Percentiles rank a stretch among this genome's conserved stretches.
These are phyloP conservation scores for Cecropterus lyciades DNA, from an alignment of 1,140 invertebrate species.

Conservation along the genomic window DNA sequence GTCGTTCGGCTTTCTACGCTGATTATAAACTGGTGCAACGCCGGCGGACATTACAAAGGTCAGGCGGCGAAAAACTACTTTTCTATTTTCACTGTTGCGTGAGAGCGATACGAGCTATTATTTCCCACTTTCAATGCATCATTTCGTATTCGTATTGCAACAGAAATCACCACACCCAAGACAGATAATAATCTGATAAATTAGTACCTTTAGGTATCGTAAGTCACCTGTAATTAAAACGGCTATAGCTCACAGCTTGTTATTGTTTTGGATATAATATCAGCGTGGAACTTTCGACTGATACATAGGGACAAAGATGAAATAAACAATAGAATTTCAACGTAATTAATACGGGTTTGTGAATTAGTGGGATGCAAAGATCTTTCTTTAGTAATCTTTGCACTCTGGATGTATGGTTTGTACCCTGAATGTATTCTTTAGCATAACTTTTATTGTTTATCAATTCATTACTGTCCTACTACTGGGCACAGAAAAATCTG, in stretches of 20 bases:
- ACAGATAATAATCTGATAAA: conserved; percentile 17
- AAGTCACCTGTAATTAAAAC: conserved; percentile 25
- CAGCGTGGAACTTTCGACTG: background rate
- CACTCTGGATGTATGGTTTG: too few relatives aligned
- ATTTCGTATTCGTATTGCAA: conserved; percentile 24
- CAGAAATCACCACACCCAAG: conserved; percentile 22
- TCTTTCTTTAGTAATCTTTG: too few relatives aligned
- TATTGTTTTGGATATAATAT: conserved; percentile 4
- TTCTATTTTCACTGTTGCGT: conserved; percentile 40
- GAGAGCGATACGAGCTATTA: conserved; percentile 35
- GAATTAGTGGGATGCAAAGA: too few relatives aligned
- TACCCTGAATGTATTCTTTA: too few relatives aligned
- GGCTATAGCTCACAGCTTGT: conserved; percentile 10
- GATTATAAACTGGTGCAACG: conserved; percentile 73
- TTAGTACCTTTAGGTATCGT: conserved; percentile 6
- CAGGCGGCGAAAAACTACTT: conserved; percentile 41
- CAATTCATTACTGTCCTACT: too few relatives aligned
- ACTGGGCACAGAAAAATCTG: too few relatives aligned
- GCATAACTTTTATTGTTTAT: too few relatives aligned
- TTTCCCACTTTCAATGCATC: conserved; percentile 22
- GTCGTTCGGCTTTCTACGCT: conserved; percentile 69
- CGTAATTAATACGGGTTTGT: too few relatives aligned
- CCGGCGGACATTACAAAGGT: conserved; percentile 56
- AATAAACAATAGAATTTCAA: too few relatives aligned
- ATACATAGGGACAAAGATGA: background rate